Evolutionary conservation across 1,140 invertebrate species (phyloP).

Genomic region (Trachymyrmex septentrionalis): DNA sequence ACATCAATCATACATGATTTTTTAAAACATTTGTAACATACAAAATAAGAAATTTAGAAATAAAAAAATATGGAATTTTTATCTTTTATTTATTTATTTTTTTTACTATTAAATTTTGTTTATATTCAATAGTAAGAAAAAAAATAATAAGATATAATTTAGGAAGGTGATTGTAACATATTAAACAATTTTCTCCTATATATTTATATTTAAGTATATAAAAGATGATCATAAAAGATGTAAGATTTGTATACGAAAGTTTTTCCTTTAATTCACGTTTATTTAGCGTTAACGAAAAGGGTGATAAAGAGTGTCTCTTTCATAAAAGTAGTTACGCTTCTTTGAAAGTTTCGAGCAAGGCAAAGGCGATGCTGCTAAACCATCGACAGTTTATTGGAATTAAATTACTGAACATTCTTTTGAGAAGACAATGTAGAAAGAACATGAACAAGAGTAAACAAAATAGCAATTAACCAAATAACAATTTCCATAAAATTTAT

Average conservation of each 20-base stretch:
- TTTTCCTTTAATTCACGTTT: constrained; percentile 45
- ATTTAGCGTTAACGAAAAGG: constrained; percentile 27
- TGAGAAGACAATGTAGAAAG: constrained; percentile 25
- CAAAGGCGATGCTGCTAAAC: constrained; percentile 66
- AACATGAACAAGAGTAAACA: neutral
- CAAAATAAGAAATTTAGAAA: neutral
- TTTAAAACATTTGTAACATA: neutral
- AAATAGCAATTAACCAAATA: neutral
- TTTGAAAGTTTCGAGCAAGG: constrained; percentile 61
- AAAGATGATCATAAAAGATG: neutral
- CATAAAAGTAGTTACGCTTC: constrained; percentile 60
- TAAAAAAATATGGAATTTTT: neutral
- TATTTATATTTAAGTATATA: neutral
- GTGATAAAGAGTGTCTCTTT: constrained; percentile 9
- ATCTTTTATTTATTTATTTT: neutral
- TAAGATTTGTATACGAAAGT: neutral
- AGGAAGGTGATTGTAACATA: neutral
- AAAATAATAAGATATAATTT: neutral
- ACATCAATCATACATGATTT: too few relatives aligned
- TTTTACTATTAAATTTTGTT: neutral
- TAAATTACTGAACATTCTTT: constrained; percentile 67
- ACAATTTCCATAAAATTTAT: neutral
- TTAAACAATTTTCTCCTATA: neutral
- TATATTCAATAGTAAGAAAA: neutral
- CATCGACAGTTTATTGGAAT: constrained; percentile 72